Conservation (phyloP, 2,888 invertebrate genomes). For the Harpagoxenus sublaevis region DNA sequence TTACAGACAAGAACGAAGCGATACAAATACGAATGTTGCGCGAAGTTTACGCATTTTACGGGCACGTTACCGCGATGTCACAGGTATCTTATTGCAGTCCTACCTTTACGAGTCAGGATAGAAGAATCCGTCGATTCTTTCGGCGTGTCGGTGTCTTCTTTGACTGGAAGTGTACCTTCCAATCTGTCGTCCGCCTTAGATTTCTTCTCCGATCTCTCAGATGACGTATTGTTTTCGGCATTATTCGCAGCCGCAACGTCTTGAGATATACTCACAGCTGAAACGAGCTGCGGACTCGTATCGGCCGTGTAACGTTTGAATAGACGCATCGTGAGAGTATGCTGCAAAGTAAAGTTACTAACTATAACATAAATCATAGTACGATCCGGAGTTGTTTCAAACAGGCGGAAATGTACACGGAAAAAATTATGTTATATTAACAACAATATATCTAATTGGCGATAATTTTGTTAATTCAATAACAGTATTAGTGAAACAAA, state of each 20-base stretch:
- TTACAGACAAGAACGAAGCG: not conserved
- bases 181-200: conserved; percentile 56
- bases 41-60: not conserved
- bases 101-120: conserved; percentile 74
- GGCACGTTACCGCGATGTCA: not conserved
- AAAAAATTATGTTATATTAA: too few relatives aligned
- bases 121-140: conserved; percentile 59
- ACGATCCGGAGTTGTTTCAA: not conserved
- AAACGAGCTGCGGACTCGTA: conserved; percentile 88
- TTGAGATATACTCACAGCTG: conserved; percentile 81
- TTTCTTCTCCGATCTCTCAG: conserved; percentile 47
- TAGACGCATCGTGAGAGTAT: conserved; percentile 85
- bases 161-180: conserved; percentile 59
- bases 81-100: not conserved
- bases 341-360: conserved; percentile 29
- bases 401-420: not conserved
- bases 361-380: not conserved
- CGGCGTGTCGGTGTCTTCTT: conserved; percentile 72
- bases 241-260: conserved; percentile 67
- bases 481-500: too few relatives aligned
- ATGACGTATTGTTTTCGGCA: conserved; percentile 42
- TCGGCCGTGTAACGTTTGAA: conserved; percentile 88
- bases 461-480: too few relatives aligned
- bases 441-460: too few relatives aligned
- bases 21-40: not conserved